Base-by-base conservation (phyloP, 2,797 vertebrate genomes). In the Spinus olivaceus region DNA sequence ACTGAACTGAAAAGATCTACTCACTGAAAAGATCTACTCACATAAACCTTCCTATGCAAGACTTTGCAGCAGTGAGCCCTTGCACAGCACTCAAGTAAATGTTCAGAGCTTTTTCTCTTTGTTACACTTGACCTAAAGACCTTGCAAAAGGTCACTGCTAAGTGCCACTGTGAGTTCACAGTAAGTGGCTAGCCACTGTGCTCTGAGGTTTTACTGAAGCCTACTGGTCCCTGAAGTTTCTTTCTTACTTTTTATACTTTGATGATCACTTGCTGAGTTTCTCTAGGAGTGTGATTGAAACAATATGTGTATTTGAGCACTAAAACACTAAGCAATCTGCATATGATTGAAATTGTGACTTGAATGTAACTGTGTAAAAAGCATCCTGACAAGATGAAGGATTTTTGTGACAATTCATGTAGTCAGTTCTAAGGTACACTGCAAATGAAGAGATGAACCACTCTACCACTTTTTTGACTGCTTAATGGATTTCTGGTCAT, bases 291-390 rank as follows among this genome's bases (percentile, higher is more conserved):
- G 32, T 67, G 97, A 95, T 97, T 98, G 98, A 81, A 98, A 98
- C 98, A 98, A 94, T 98, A 96, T 97, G 97, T 97, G 98, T 83
- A 6, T 98, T 97, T 98, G 98, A 98, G 97, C 97, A 98, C 97
- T 97, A 97, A 98, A 98, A 97, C 97, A 98, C 83, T 87, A 97
- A 97, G 92, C 95, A 93, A 96, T 96, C 98, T 66, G 57, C 64
- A 25, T 88, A 17, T 7, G 59, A 61, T 78, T 90, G 69, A 83
- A 81, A n/a, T 50, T 16, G 32, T 32, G 46, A 57, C 53, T 81
- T 4, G 5, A 88, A 78, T 47, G 47, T 21, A 39, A 2, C 35
- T 67, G 50, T 41, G n/a, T 60, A 54, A 59, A 74, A 84, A 69
- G 22, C 59, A 32, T 42, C 56, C 64, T 85, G 65, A 49, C 12